Evolutionary conservation across 2,113 vertebrate species (phyloP).

Genomic region (Tetrao urogallus): DNA sequence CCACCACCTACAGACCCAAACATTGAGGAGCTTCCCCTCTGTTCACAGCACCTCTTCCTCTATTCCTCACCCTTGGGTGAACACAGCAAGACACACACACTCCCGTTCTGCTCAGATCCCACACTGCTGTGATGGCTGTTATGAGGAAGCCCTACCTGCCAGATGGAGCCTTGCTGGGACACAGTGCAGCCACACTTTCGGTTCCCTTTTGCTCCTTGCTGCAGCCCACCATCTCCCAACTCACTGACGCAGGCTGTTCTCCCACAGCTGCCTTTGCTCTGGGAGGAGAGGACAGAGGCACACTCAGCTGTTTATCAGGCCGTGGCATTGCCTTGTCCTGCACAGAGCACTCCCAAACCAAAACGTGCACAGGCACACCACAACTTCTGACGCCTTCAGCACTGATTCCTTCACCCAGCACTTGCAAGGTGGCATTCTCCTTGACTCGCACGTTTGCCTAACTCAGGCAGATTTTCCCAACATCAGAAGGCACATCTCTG

Average conservation of each 20-base stretch:
- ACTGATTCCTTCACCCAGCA: neutral
- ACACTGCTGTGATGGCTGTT: neutral
- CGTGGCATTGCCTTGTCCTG: neutral
- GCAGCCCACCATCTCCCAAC: neutral
- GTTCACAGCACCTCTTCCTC: neutral
- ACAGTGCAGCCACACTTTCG: neutral
- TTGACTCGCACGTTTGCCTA: neutral
- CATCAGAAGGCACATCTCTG: neutral
- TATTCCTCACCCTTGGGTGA: neutral
- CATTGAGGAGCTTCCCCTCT: neutral
- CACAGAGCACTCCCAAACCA: neutral
- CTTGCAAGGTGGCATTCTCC: neutral
- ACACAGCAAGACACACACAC: neutral
- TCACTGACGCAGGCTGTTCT: neutral
- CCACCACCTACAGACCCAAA: neutral
- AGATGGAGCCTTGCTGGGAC: neutral
- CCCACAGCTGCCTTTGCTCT: neutral
- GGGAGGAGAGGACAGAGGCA: neutral
- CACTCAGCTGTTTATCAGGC: neutral
- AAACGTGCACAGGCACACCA: neutral
- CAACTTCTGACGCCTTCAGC: neutral
- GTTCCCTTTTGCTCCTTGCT: neutral
- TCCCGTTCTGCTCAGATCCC: neutral
- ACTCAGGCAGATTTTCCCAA: conserved; percentile 21
- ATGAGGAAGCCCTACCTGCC: fast-evolving